Evolutionary conservation across 2,113 vertebrate species (phyloP).

Genomic region (Lanius collurio): DNA sequence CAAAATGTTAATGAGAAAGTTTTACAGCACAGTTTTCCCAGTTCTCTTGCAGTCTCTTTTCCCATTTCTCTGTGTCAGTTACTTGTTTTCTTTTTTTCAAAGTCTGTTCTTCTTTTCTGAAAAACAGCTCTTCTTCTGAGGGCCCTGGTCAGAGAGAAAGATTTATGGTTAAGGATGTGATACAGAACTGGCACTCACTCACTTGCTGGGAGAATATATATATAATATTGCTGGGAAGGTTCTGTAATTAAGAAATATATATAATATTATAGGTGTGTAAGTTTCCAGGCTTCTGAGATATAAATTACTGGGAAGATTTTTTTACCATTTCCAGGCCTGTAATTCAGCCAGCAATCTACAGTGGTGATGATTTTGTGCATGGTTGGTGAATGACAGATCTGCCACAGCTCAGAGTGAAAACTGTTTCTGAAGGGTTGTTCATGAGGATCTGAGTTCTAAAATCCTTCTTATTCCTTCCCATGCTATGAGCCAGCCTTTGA

Average conservation of each 20-base stretch:
- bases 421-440: neutral
- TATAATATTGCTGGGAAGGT: neutral
- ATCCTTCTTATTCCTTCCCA: neutral
- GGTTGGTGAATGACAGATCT: neutral
- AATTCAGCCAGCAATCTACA: neutral
- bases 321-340: neutral
- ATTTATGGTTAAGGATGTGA: neutral
- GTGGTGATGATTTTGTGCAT: accelerated
- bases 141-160: slow-evolving; percentile 76
- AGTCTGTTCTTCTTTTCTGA: slow-evolving; percentile 62
- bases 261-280: neutral
- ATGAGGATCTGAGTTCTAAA: neutral
- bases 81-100: slow-evolving; percentile 55
- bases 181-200: neutral
- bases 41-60: slow-evolving; percentile 87
- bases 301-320: slow-evolving; percentile 8
- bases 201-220: neutral
- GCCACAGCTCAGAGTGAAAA: neutral
- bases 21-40: slow-evolving; percentile 92
- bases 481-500: neutral
- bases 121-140: slow-evolving; percentile 76
- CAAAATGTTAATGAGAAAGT: slow-evolving; percentile 13
- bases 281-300: neutral
- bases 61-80: slow-evolving; percentile 78
- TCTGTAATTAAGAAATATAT: neutral